Base-by-base conservation (phyloP, 2,888 invertebrate genomes). In the Abrostola triplasia region DNA sequence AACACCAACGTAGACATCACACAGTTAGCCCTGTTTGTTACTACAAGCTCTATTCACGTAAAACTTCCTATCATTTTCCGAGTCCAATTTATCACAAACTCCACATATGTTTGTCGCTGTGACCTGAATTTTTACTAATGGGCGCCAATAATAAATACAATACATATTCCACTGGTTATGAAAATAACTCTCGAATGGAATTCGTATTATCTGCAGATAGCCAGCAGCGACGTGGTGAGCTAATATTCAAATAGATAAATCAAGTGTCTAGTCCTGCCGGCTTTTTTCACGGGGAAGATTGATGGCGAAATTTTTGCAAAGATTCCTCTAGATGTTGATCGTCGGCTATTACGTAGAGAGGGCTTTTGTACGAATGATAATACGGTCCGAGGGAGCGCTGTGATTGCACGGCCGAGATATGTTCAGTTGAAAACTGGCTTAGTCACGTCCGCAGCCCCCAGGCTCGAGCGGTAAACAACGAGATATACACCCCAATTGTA, bases 211-310 rank as follows among this genome's bases (percentile, higher is more conserved):
- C 65, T 67, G 53, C 61, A 41, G 65, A 76, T 76, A 76, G 80
- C 84, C 81, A 85, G 70, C 73, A 67, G 76, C 74, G 71, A 68
- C 70, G 70, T 80, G 82, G 79, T 73, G 77, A 83, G 86, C 88
- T 91, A 90, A 92, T 92, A 92, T 91, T 90, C 90, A 91, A 90
- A 91, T 89, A 92, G 90, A 92, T 92, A 92, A 91, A 92, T 92
- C 91, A 91, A 89, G 81, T 82, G 85, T 85, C 87, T 86, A 82
- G 81, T 81, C 80, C 83, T 83, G 83, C 80, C 79, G 84, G 85
- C 88, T 89, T 90, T 89, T 91, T 89, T 86, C 88, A 85, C 82
- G 82, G 81, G 62, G 69, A 90, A 90, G 92, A 92, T 92, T 91
- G 90, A 92, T 92, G 89, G 84, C 67, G 71, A 86, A 84, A 77